Percentiles rank a stretch among this genome's conserved stretches.
phyloP scores from a whole-genome alignment of 2,113 vertebrate genomes.

The Mugil cephalus region DNA sequence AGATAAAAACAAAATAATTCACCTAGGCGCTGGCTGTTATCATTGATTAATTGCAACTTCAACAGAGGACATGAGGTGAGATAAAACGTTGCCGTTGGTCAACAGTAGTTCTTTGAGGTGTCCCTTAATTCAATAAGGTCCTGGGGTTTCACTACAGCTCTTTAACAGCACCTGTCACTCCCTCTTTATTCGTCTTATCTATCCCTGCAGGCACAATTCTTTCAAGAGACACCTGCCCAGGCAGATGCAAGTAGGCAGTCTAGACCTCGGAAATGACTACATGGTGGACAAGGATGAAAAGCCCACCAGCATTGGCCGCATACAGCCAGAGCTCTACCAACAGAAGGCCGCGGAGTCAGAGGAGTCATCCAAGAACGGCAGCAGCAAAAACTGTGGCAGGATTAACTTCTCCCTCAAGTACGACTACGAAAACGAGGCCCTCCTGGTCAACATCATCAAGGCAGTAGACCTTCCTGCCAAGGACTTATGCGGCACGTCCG shows the following conservation, averaged over 20 bases:
- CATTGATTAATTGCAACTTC: slow-evolving; percentile 1
- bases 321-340: slow-evolving; percentile 95
- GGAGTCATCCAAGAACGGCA: slow-evolving; percentile 87
- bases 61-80: neutral
- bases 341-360: slow-evolving; percentile 90
- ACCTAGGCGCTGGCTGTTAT: neutral
- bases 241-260: slow-evolving; percentile 94
- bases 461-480: slow-evolving; percentile 96
- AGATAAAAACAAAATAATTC: neutral
- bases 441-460: slow-evolving; percentile 93
- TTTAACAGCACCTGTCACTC: slow-evolving; percentile 2
- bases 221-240: slow-evolving; percentile 95
- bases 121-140: neutral
- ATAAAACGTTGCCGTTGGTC: neutral
- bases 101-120: neutral
- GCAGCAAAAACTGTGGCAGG: slow-evolving; percentile 91
- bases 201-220: slow-evolving; percentile 92
- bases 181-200: slow-evolving; percentile 74
- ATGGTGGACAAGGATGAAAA: slow-evolving; percentile 86
- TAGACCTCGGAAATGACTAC: slow-evolving; percentile 89
- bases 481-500: slow-evolving; percentile 98
- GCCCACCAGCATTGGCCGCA: slow-evolving; percentile 93
- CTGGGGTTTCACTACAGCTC: neutral
- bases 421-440: slow-evolving; percentile 93
- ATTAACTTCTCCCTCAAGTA: slow-evolving; percentile 98